Base-by-base conservation (phyloP, 2,888 invertebrate genomes). In the Alviniconcha strummeri region DNA sequence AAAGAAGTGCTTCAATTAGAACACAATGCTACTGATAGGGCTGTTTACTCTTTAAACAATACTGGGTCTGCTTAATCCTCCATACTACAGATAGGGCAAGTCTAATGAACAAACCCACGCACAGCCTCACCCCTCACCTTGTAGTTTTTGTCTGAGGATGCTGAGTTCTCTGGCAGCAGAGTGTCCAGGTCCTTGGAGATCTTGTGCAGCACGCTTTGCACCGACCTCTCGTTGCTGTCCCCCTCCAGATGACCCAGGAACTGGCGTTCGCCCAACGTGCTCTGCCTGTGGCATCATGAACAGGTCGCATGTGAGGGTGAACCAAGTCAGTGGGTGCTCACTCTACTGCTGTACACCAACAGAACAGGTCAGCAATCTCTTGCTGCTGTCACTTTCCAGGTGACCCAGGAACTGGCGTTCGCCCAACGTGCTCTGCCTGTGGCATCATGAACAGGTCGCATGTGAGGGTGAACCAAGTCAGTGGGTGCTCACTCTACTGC, bases 141-240 rank as follows among this genome's bases (percentile, higher is more conserved):
- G 82, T 85, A 83, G 8, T 86, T 85, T 76, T 86, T 86, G 54
- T 84, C 85, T 11, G 82, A 55, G n/a, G 84, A 56, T 19, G 83
- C 67, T 69, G 84, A 84, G 19, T 81, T 86, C 69, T 87, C 84
- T 54, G 84, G 86, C 74, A 88, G 79, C 4, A 87, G 80, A 69
- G 83, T 83, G 56, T 88, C 85, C 64, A 88, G 84, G 54, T 85
- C 86, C 71, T 77, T 79, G 15, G 86, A 86, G 74, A 87, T 85
- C 54, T 82, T 80, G 60, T 77, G 69, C 60, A 86, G 82, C 17
- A 84, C 84, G n/a, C 75, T 72, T 36, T 83, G 64, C 57, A 81
- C 57, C n/a, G 84, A 74, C 60, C 54, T 80, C 11, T 80, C 84
- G 55, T 80, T 69, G 56, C 76, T 8, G 60, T 17, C 72, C 79